Conservation (phyloP, 2,797 vertebrate genomes). For the Poecilia picta region DNA sequence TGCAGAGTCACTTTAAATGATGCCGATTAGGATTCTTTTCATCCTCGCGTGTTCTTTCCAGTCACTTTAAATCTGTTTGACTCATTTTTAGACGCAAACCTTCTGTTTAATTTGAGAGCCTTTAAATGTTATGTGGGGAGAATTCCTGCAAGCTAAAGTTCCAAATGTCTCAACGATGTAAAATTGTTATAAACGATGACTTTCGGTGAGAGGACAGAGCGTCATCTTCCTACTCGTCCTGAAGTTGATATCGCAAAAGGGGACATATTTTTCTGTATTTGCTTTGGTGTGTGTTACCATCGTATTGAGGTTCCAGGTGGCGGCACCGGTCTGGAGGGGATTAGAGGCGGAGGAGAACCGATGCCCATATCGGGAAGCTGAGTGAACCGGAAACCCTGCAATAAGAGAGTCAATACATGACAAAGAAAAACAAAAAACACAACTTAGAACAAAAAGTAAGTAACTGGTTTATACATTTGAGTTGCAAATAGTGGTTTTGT, state of each 20-base stretch:
- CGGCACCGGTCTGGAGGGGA: conserved; percentile 91
- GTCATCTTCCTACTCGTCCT: not conserved
- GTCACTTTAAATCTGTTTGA: not conserved
- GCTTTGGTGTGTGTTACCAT: conserved; percentile 80
- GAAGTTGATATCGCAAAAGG: not conserved
- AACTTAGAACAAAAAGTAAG: not conserved
- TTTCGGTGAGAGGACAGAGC: not conserved
- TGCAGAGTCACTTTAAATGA: conserved; percentile 26
- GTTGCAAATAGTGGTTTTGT: not conserved
- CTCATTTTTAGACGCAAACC: not conserved
- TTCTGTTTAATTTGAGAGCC: conserved; percentile 12
- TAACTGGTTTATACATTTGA: not conserved
- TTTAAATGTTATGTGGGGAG: conserved; percentile 2
- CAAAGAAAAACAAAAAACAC: not conserved
- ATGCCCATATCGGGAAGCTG: conserved; percentile 98
- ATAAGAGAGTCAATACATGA: conserved; percentile 12
- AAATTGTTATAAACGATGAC: not conserved
- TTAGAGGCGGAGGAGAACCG: conserved; percentile 92
- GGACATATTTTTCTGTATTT: not conserved
- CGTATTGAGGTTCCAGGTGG: conserved; percentile 90
- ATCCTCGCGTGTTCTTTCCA: not conserved
- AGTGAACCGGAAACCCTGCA: conserved; percentile 95
- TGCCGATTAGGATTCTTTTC: conserved; percentile 35
- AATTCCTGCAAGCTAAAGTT: not conserved
- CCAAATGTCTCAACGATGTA: not conserved